Evolutionary conservation across 2,113 vertebrate species (phyloP).

Genomic region (Oophaga pumilio): DNA sequence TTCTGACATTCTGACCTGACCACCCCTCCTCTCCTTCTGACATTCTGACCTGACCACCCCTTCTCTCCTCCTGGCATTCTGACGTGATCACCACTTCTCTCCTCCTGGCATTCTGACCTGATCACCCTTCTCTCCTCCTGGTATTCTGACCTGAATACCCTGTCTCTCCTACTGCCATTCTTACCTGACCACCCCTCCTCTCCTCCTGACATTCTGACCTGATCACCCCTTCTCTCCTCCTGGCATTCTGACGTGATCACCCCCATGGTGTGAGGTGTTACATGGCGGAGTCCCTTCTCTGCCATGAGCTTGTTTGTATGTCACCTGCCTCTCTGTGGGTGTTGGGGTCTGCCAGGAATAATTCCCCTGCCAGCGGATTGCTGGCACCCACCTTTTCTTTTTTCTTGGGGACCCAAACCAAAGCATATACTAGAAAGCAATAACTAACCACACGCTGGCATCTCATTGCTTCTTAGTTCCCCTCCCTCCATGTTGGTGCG

Average conservation of each 20-base stretch:
- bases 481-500: not conserved
- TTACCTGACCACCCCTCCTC: too few relatives aligned
- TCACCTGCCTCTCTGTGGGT: not conserved
- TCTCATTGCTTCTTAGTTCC: not conserved
- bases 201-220: not conserved
- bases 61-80: too few relatives aligned
- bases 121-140: too few relatives aligned
- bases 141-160: too few relatives aligned
- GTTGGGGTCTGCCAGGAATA: not conserved
- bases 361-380: not conserved
- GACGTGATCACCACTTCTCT: too few relatives aligned
- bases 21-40: too few relatives aligned
- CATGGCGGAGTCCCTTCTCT: not conserved
- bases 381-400: not conserved
- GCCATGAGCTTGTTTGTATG: not conserved
- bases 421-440: slow-evolving; percentile 48
- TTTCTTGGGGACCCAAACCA: slow-evolving; percentile 46
- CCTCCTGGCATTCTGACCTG: too few relatives aligned
- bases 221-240: not conserved
- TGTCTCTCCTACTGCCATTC: too few relatives aligned
- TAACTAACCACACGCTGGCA: slow-evolving; percentile 18
- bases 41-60: too few relatives aligned
- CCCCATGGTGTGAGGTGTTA: not conserved
- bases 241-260: not conserved
- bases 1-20: too few relatives aligned